phyloP scores from a whole-genome alignment of 2,797 vertebrate species.

The Schizopygopsis pylzovi region DNA sequence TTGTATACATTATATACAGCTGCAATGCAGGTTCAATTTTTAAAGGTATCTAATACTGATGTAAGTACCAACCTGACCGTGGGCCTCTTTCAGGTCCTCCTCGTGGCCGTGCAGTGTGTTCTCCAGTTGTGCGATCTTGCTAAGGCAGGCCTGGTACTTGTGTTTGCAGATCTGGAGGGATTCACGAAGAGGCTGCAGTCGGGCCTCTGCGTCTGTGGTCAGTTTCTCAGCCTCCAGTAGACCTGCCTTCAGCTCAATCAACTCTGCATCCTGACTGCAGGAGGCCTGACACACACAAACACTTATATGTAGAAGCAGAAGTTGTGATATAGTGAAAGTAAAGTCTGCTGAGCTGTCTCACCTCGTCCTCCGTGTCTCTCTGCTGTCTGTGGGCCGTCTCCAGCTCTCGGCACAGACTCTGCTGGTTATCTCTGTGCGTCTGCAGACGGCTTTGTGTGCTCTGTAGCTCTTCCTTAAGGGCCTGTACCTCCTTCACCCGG shows the following conservation, averaged over 20 bases:
- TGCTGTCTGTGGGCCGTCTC: slow-evolving; percentile 65
- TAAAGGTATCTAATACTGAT: not conserved
- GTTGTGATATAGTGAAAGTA: not conserved
- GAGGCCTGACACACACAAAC: slow-evolving; percentile 67
- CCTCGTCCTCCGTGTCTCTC: slow-evolving; percentile 72
- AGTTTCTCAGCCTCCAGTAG: slow-evolving; percentile 69
- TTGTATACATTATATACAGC: not conserved
- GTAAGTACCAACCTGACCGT: slow-evolving; percentile 67
- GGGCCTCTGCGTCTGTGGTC: slow-evolving; percentile 67
- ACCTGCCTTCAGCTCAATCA: slow-evolving; percentile 61
- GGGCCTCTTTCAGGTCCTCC: slow-evolving; percentile 70
- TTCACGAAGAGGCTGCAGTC: slow-evolving; percentile 66
- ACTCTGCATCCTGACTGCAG: slow-evolving; percentile 66
- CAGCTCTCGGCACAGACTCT: slow-evolving; percentile 67
- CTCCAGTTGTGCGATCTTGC: slow-evolving; percentile 72
- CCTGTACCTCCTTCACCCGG: slow-evolving; percentile 49
- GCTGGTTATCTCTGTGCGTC: slow-evolving; percentile 64
- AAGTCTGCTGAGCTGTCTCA: slow-evolving; percentile 55
- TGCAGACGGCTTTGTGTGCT: slow-evolving; percentile 63
- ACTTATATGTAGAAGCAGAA: slow-evolving; percentile 28
- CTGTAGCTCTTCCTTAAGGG: slow-evolving; percentile 56
- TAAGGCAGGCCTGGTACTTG: slow-evolving; percentile 76
- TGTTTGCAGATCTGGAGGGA: slow-evolving; percentile 73
- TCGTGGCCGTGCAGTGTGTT: slow-evolving; percentile 68
- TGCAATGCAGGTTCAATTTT: not conserved